Base-by-base conservation (phyloP, 2,888 invertebrate genomes). In the Diarsia dahlii region DNA sequence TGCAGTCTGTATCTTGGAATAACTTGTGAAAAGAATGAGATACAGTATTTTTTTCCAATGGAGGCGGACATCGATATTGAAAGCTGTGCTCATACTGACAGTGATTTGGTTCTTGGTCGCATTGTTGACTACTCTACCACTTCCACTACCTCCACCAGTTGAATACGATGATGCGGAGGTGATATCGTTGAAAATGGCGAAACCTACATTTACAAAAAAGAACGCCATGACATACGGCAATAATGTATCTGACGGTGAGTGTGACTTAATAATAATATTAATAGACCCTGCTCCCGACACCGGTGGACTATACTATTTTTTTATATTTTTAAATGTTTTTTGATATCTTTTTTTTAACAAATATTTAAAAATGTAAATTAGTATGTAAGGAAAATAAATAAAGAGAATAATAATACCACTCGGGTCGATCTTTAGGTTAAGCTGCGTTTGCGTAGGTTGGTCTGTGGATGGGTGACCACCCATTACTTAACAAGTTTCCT, bases 71-170 rank as follows among this genome's bases (percentile, higher is more conserved):
- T 97, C 98, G 88, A 97, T 98, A 94, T 96, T 99, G 88, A 99
- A 99, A 95, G 97, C 98, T 88, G 97, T 98, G 80, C 97, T 98
- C 72, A 95, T 98, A 88, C 95, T 98, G 86, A 98, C 98, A 79
- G 98, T 98, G 67, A 97, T 98, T 82, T 99, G 99, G 99, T 98
- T 99, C 93, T 98, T 98, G 93, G 97, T 98, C 77, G 98, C 98
- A 76, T 97, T 98, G 89, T 97, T 98, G 82, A 97, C 98, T 60
- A 97, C 98, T 98, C 91, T 87, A 79, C 95, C 98, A 98, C 91
- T 87, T 79, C 95, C 98, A 98, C 91, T 87, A 79, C 95, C 90
- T 83, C 93, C 89, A 76, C 94, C 95, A n/a, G 88, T 95, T 70
- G 95, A 95, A 89, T 95, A 95, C 77, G 92, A 92, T 52, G 95